A percentile compares a stretch with the other conserved stretches of the same genome.
Evolutionary conservation across 2,113 vertebrate genomes (phyloP).

Genomic region (Aviceda subcristata): DNA sequence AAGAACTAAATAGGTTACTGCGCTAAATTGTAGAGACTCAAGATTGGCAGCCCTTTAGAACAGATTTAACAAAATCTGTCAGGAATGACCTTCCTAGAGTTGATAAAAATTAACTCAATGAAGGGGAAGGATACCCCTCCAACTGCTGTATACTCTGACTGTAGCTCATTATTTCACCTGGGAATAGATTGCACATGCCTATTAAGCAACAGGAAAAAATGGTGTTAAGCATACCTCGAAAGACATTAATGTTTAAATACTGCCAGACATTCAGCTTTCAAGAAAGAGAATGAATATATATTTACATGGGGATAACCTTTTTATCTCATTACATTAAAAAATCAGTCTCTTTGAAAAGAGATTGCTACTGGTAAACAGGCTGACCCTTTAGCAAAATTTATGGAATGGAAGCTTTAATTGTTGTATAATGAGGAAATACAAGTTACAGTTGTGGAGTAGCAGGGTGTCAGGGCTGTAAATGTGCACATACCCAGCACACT

Average conservation of each 20-base stretch:
- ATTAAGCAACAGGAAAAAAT: slow-evolving; percentile 37
- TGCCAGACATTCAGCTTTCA: not conserved
- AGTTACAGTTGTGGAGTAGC: not conserved
- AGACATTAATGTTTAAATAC: slow-evolving; percentile 29
- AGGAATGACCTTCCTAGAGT: not conserved
- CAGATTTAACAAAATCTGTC: slow-evolving; percentile 4
- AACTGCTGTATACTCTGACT: not conserved
- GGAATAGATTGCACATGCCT: slow-evolving; percentile 36
- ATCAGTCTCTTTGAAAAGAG: not conserved
- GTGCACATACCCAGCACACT: not conserved
- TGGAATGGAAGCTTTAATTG: not conserved
- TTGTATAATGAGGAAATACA: not conserved
- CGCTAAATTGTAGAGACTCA: not conserved
- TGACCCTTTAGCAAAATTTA: not conserved
- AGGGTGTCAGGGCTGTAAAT: not conserved
- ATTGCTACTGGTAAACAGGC: not conserved
- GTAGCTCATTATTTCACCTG: slow-evolving; percentile 33
- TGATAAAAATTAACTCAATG: not conserved
- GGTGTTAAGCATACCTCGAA: slow-evolving; percentile 38
- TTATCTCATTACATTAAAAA: not conserved
- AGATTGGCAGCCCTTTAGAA: not conserved
- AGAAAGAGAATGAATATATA: slow-evolving; percentile 3
- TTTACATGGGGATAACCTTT: not conserved
- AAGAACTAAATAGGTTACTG: not conserved
- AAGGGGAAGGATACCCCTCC: not conserved